Base-by-base conservation (phyloP, 2,113 vertebrate species). In the Hypocryptadius cinnamomeus region DNA sequence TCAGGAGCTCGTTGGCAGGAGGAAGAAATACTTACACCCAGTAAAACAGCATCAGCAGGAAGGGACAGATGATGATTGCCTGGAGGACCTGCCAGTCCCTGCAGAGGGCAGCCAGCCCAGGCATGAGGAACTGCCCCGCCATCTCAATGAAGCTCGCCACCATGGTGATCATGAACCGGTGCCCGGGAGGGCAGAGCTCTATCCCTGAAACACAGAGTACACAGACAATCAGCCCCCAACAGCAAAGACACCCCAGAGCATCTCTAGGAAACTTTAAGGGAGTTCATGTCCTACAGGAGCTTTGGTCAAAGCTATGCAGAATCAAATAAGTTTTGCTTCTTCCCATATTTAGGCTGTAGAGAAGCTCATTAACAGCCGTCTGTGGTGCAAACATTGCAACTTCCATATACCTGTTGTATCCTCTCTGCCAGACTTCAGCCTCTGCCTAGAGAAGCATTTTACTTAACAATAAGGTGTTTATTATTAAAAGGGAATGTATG, bases 161-260 rank as follows among this genome's bases (percentile, higher is more conserved):
- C 99, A 99, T 99, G 31, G 99, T 99, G 98, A 99, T 98, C 98
- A 99, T 98, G 98, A 99, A 99, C 15, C 99, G 99, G 96, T 98
- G 98, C 77, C 92, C 97, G 7, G 99, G 99, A 91, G 98, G 98
- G 90, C 99, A 99, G 81, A 99, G 98, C 97, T 99, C 99, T 92
- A 99, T 99, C 93, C 99, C 99, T 99, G 97, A 61, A 98, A 98
- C 61, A 96, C 93, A 94, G 72, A 93, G 31, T 22, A 83, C 39
- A 5, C 3, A 8, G 25, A 64, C 8, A 3, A 0, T 95, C 61
- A 95, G 82, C 9, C 4, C 10, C 25, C 14, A 24, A 1, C 69
- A 63, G 39, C 15, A 33, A 77, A 53, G 37, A 54, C 28, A 37
- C 1, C 5, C 25, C 10, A 71, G 45, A 72, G 15, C 22, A 33